Base-by-base conservation (phyloP, 2,888 invertebrate species). In the Chloroclysta siterata region DNA sequence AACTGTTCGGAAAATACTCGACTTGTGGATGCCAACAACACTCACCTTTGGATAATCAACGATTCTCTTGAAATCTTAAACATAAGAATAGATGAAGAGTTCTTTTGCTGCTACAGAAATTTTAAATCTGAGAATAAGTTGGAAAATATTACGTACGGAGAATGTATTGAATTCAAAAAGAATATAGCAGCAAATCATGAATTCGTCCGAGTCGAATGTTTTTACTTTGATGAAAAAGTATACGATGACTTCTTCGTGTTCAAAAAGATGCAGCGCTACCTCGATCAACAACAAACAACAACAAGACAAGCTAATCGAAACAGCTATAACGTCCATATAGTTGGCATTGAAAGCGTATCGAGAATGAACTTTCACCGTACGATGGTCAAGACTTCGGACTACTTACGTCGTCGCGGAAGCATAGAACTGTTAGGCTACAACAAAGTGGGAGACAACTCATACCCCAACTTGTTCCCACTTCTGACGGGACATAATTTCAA, bases 361-460 rank as follows among this genome's bases (percentile, higher is more conserved):
- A 94, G 97, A 71, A 85, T 97, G 53, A 97, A 97, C 84, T 95
- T 98, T 71, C 94, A 96, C 65, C 94, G 98, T 8, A 96, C 96
- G 75, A 96, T 98, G 96, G 96, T 96, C 0, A 89, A 92, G 70
- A 97, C 97, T 0, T 85, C 94, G 13, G 76, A 87, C 5, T 94
- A 93, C 68, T 86, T 97, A 58, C 86, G 92, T 29, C 78, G 94
- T 4, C 84, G 95, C 39, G 93, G 93, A 0, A 95, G 95, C 13
- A 90, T 97, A n/a, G 97, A 97, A 77, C 91, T 98, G 80, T 81
- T 95, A 65, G 98, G 98, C 0, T 98, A 97, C 83, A 97, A 96
- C 79, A 98, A 98, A 92, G 95, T 98, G 2, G 98, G 95, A 0
- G 98, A 98, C 84, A 98, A 98, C 81, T 98, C 98, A 0, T 98